These are phyloP conservation scores for Lucilia cuprina DNA, from an alignment of 1,140 invertebrate genomes.

Conservation along the genomic window DNA sequence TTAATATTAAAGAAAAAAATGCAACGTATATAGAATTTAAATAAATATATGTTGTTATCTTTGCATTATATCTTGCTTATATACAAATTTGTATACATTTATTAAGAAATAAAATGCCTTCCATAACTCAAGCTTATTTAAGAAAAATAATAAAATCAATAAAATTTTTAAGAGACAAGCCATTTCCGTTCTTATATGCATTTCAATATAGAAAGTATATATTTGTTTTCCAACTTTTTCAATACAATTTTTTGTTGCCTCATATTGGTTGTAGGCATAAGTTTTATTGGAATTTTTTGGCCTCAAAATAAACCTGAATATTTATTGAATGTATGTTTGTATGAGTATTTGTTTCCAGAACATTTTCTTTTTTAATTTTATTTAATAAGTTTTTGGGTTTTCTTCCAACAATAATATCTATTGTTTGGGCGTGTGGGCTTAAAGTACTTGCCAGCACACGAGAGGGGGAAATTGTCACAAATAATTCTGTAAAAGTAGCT, in stretches of 20 bases:
- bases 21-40: too few relatives aligned
- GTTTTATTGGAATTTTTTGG: neutral
- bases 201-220: neutral
- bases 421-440: neutral
- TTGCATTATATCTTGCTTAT: too few relatives aligned
- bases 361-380: neutral
- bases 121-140: too few relatives aligned
- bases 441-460: neutral
- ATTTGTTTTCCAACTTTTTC: too few relatives aligned
- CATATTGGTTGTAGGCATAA: neutral
- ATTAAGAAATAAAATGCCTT: too few relatives aligned
- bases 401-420: neutral
- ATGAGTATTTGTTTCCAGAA: neutral
- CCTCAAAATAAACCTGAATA: neutral
- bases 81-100: too few relatives aligned
- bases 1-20: too few relatives aligned
- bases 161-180: neutral
- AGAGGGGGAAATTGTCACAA: neutral
- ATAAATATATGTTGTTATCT: too few relatives aligned
- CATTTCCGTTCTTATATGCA: neutral
- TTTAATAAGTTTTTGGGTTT: neutral
- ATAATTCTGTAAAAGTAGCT: slow-evolving; percentile 11
- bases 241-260: neutral
- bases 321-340: neutral
- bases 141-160: neutral